Conservation (phyloP, 1,140 invertebrate genomes). For the Pachyrhynchus sulphureomaculatus region DNA sequence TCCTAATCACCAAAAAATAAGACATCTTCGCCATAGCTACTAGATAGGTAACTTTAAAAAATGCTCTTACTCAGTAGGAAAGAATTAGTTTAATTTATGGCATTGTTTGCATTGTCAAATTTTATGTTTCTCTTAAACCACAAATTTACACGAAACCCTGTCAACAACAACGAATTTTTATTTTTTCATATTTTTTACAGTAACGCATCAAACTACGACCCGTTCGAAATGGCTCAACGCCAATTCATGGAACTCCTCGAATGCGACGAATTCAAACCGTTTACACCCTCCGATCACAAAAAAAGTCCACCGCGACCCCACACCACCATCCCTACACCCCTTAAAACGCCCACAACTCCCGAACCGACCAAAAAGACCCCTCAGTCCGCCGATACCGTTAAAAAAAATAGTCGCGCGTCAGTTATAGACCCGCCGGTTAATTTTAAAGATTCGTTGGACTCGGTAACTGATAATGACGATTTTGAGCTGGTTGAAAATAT, state of each 20-base stretch:
- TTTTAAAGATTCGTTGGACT: slow-evolving; percentile 49
- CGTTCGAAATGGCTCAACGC: slow-evolving; percentile 66
- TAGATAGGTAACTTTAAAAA: too few relatives aligned
- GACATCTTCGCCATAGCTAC: too few relatives aligned
- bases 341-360: slow-evolving; percentile 25
- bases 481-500: slow-evolving; percentile 48
- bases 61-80: too few relatives aligned
- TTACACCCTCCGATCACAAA: slow-evolving; percentile 7
- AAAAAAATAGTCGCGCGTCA: slow-evolving; percentile 46
- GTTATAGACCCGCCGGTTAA: slow-evolving; percentile 52
- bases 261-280: slow-evolving; percentile 45
- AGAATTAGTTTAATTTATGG: too few relatives aligned
- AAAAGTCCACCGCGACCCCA: slow-evolving; percentile 21
- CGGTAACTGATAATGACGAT: slow-evolving; percentile 39
- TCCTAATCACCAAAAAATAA: too few relatives aligned
- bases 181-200: slow-evolving; percentile 24
- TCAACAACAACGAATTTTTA: too few relatives aligned
- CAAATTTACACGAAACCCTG: too few relatives aligned
- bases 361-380: slow-evolving; percentile 29
- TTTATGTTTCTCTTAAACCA: too few relatives aligned
- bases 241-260: slow-evolving; percentile 68
- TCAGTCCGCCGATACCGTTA: slow-evolving; percentile 27
- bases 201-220: slow-evolving; percentile 58
- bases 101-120: too few relatives aligned
- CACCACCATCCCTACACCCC: slow-evolving; percentile 14